Conservation (phyloP, 2,113 vertebrate species). For the Atlantisia rogersi region DNA sequence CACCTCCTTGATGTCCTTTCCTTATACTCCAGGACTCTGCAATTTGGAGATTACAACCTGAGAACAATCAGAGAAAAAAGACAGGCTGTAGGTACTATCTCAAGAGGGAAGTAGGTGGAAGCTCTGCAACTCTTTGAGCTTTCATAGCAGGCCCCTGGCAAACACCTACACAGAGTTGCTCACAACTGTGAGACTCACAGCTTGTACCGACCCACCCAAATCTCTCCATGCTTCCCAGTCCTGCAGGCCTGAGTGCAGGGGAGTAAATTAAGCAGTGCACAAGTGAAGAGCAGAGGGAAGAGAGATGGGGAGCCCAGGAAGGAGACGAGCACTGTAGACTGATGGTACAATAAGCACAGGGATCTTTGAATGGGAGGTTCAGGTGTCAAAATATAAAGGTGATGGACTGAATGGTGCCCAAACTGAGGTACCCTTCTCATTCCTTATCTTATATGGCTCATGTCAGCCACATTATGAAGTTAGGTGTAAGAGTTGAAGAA, state of each 20-base stretch:
- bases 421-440: background rate
- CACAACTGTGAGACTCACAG: background rate
- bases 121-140: background rate
- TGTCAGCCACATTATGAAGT: fast-evolving
- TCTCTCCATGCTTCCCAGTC: background rate
- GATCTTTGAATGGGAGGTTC: background rate
- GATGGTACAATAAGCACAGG: background rate
- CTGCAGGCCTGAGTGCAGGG: background rate
- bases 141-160: background rate
- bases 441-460: background rate
- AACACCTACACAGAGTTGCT: conserved; percentile 13
- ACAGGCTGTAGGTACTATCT: background rate
- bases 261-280: background rate
- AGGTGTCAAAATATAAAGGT: background rate
- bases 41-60: background rate
- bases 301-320: background rate
- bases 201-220: background rate
- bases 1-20: background rate
- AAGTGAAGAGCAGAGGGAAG: background rate
- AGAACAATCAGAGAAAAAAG: background rate
- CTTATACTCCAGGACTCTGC: background rate
- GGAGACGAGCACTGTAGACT: background rate
- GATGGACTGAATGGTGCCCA: background rate
- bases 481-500: background rate
- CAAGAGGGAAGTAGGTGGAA: background rate